phyloP scores from a whole-genome alignment of 2,888 invertebrate species.

The Phortica okadai region DNA sequence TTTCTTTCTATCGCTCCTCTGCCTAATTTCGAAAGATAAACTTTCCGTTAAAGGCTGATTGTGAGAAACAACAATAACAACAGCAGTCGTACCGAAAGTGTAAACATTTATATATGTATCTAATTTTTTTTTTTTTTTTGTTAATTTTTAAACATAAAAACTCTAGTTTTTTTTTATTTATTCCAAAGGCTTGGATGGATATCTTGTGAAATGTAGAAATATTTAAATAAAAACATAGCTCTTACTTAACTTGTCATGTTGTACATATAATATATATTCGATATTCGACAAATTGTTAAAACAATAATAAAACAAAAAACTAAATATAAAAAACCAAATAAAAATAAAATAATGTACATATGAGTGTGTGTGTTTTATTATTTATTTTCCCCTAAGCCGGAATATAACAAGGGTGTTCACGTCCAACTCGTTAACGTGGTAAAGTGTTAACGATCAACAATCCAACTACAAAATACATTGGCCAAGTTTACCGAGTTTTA shows the following conservation, averaged over 20 bases:
- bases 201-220: slow-evolving; percentile 32
- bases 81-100: neutral
- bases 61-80: neutral
- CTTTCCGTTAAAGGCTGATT: no score
- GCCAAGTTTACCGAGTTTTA: no score
- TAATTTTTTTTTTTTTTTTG: slow-evolving; percentile 2
- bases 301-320: slow-evolving; percentile 17
- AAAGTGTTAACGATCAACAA: no score
- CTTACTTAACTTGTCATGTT: slow-evolving; percentile 21
- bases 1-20: no score
- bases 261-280: slow-evolving; percentile 12
- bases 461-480: no score
- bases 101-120: neutral
- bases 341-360: slow-evolving; percentile 6
- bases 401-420: no score
- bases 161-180: slow-evolving; percentile 16
- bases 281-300: slow-evolving; percentile 8
- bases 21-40: no score
- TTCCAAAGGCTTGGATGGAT: slow-evolving; percentile 17
- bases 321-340: slow-evolving; percentile 9
- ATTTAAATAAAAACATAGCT: slow-evolving; percentile 23
- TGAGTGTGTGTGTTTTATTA: neutral
- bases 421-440: no score
- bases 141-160: slow-evolving; percentile 8
- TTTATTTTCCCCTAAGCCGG: neutral